These are phyloP conservation scores for Drosophila truncata DNA, from an alignment of 1,140 invertebrate genomes.

Conservation along the genomic window DNA sequence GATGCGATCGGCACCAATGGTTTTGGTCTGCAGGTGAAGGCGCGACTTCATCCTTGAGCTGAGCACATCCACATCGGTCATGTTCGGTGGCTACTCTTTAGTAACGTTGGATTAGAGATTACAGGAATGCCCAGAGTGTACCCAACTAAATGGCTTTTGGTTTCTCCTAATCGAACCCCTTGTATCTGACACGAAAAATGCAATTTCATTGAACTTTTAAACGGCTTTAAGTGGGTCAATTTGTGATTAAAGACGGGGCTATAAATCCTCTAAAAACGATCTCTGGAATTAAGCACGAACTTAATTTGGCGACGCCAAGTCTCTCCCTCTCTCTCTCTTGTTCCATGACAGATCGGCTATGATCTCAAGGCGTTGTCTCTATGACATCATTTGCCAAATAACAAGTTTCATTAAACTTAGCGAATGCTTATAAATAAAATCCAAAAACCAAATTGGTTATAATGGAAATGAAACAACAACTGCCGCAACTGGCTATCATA, in stretches of 20 bases:
- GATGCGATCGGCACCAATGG: slow-evolving; percentile 91
- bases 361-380: slow-evolving; percentile 62
- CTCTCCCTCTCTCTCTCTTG: slow-evolving; percentile 35
- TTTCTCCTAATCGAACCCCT: background rate
- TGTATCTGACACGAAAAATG: slow-evolving; percentile 58
- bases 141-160: slow-evolving; percentile 22
- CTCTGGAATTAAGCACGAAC: slow-evolving; percentile 34
- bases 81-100: slow-evolving; percentile 30
- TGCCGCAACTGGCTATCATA: slow-evolving; percentile 65
- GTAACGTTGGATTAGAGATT: slow-evolving; percentile 8
- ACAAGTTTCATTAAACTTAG: slow-evolving; percentile 79
- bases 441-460: slow-evolving; percentile 42
- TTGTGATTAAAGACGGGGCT: slow-evolving; percentile 49
- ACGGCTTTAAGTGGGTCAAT: slow-evolving; percentile 61
- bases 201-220: slow-evolving; percentile 30
- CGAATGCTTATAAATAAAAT: slow-evolving; percentile 79
- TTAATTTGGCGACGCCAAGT: slow-evolving; percentile 74
- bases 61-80: slow-evolving; percentile 91
- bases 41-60: slow-evolving; percentile 91
- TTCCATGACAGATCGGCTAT: slow-evolving; percentile 18
- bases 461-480: slow-evolving; percentile 47
- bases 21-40: slow-evolving; percentile 91
- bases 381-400: slow-evolving; percentile 62
- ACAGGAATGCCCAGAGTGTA: slow-evolving; percentile 32
- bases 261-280: slow-evolving; percentile 32